Base-by-base conservation (phyloP, 2,888 invertebrate species). In the Pycnomerus fuliginosus region DNA sequence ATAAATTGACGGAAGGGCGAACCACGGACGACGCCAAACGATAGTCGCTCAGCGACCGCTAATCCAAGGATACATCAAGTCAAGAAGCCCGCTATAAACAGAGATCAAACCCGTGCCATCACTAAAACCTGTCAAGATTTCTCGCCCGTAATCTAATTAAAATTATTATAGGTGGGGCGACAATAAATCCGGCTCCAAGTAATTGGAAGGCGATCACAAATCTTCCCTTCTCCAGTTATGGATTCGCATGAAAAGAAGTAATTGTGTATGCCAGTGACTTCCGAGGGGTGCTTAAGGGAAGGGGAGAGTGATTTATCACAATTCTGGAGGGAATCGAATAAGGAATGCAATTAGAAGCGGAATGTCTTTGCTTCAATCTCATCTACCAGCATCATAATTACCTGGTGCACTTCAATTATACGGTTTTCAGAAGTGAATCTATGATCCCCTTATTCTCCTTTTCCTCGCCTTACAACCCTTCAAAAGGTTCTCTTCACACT, bases 291-390 rank as follows among this genome's bases (percentile, higher is more conserved):
- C 37, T 34, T 47, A 50, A 44, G 44, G 50, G 48, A 46, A 55
- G 54, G 58, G 61, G 58, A 52, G 52, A 57, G 58, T 63, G 66
- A 66, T 66, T 66, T 65, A 65, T 66, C 58, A 58, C 54, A 37
- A 48, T 61, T 58, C 61, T 50, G 55, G 51, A 52, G 55, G 53
- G 60, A 66, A 66, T 65, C 63, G 60, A 63, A 66, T 64, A 60
- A 64, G 64, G 64, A 67, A 67, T 65, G 67, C 62, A 67, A 67
- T 67, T 67, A 67, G 60, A 58, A 44, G 44, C 44, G 62, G 64
- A 65, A 67, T 65, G 64, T 62, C 65, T 67, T 64, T 62, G 62
- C 62, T 62, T 60, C 55, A 62, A 62, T 66, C 62, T 62, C 61
- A 52, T 44, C 52, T 48, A 49, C 44, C 45, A 48, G 52, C 46